Evolutionary conservation across 1,140 invertebrate genomes (phyloP), one percentile per base, ranked within the genome.

Genomic region (Melitaea cinxia): DNA sequence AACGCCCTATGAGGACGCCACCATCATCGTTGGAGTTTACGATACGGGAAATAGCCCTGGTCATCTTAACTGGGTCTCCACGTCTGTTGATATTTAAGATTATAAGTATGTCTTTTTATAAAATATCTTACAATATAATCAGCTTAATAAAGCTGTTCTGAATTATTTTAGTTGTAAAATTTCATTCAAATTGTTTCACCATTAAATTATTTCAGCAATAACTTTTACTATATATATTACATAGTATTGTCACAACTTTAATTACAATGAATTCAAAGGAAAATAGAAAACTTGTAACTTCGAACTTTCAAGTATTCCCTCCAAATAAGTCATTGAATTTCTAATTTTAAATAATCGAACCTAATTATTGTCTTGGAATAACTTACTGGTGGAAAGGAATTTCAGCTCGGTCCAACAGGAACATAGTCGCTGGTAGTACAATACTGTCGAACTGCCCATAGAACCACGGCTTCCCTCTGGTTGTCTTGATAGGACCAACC

Each of bases 21-120:
- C 91, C 91, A 65, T 95, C 94, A 66, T 95, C 95, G 67, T 94
- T 94, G 1, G 93, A 93, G 78, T 96, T 96, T 0, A 95, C 93
- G 89, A 95, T 93, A 77, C 93, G 94, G 1, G 95, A 95, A 56
- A 97, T 94, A 2, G 92, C 93, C 37, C 96, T 91, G 0, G 93
- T 84, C 52, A 97, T 91, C 72, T 93, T 93, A 1, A 96, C 91
- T 4, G 96, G 95, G 77, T 96, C 95, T 1, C 95, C 95, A 59
- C 95, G 92, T 10, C 92, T 92, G 42, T 59, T 37, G 47, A 33
- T 54, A 42, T 17, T 6, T 33, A 9, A 2, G 12, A 10, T 1
- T 33, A 10, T 33, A 6, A 33, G 12, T 6, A 4, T 33, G n/a
- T n/a, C n/a, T n/a, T n/a, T n/a, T n/a, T n/a, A n/a, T n/a, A n/a